Evolutionary conservation across 2,113 vertebrate species (phyloP).

Genomic region (Eublepharis macularius): DNA sequence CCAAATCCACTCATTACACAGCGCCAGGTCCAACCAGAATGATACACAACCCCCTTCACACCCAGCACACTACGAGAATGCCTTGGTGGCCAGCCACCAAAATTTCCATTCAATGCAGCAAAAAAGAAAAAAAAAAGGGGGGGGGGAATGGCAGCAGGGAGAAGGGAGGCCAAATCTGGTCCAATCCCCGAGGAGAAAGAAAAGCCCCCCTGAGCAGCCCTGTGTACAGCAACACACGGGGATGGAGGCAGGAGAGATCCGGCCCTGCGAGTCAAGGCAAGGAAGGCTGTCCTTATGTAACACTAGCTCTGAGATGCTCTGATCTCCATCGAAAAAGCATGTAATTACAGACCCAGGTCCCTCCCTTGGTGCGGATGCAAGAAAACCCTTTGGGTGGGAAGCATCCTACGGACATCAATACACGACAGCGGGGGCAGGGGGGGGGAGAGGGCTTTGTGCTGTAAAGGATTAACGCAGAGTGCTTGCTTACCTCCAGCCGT

Average conservation of each 20-base stretch:
- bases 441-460: constrained; percentile 33
- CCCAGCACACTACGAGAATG: too few species aligned
- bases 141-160: neutral
- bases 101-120: constrained; percentile 24
- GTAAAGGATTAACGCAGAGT: neutral
- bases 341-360: constrained; percentile 17
- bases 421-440: neutral
- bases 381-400: neutral
- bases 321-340: constrained; percentile 20
- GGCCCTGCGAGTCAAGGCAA: neutral
- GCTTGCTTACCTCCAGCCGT: constrained; percentile 69
- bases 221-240: too few species aligned
- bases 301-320: constrained; percentile 34
- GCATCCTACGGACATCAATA: neutral
- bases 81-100: neutral
- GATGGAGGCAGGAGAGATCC: neutral
- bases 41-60: too few species aligned
- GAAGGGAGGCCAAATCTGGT: too few species aligned
- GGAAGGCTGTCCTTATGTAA: constrained; percentile 61
- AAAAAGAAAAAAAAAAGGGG: neutral
- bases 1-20: neutral
- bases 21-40: neutral
- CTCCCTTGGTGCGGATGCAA: constrained; percentile 2
- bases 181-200: too few species aligned
- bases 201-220: too few species aligned